A percentile compares a stretch with the other conserved stretches of the same genome.
Evolutionary conservation across 2,113 vertebrate genomes (phyloP).

Genomic region (Trematomus loennbergii): DNA sequence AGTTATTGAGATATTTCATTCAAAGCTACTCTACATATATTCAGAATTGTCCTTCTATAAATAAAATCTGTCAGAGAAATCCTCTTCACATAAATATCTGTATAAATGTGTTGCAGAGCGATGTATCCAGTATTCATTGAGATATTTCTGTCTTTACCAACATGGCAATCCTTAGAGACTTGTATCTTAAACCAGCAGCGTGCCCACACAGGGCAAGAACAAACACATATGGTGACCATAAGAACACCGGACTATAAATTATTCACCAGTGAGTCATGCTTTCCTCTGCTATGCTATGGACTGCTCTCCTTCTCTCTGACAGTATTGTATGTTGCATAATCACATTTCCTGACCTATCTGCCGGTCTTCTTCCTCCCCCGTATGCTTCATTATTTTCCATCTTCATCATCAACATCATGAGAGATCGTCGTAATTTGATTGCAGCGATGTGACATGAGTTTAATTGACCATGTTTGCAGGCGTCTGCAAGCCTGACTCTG

Average conservation of each 20-base stretch:
- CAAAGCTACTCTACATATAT: too few relatives aligned
- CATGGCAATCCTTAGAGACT: neutral
- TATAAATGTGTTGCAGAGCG: neutral
- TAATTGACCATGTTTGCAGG: constrained; percentile 39
- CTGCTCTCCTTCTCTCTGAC: constrained; percentile 7
- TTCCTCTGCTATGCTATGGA: constrained; percentile 26
- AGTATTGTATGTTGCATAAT: constrained; percentile 44
- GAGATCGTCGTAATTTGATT: constrained; percentile 58
- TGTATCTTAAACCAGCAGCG: constrained; percentile 20
- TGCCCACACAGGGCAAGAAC: constrained; percentile 42
- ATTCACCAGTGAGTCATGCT: constrained; percentile 53
- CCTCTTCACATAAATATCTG: neutral
- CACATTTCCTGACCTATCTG: constrained; percentile 51
- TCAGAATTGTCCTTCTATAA: too few relatives aligned
- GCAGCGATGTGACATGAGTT: constrained; percentile 27
- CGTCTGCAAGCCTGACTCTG: neutral
- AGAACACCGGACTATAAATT: constrained; percentile 14
- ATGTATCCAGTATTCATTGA: neutral
- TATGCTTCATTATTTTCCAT: neutral
- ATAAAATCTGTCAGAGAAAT: too few relatives aligned
- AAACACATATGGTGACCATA: constrained; percentile 31
- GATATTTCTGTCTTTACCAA: neutral
- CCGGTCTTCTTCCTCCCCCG: constrained; percentile 23
- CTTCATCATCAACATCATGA: constrained; percentile 33
- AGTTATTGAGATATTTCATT: too few relatives aligned